Evolutionary conservation across 2,888 invertebrate genomes (phyloP).

Genomic region (Netelia melanura): DNA sequence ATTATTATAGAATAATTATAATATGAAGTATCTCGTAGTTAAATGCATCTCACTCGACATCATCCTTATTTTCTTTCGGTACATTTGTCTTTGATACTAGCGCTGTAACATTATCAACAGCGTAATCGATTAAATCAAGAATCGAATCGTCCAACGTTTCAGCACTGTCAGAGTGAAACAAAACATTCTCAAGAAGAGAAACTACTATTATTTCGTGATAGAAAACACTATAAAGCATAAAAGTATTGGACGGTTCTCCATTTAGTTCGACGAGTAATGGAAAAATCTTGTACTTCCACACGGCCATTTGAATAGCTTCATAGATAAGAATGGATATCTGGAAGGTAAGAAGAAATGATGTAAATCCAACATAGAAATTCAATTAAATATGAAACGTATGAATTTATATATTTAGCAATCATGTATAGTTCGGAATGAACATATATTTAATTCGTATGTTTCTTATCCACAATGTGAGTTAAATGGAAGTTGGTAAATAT

Average conservation of each 20-base stretch:
- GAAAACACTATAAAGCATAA: conserved; percentile 92
- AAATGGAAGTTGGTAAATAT: too few species aligned
- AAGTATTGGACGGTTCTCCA: conserved; percentile 89
- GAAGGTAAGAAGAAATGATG: not conserved
- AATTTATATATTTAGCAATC: too few species aligned
- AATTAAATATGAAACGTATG: too few species aligned
- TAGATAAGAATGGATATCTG: conserved; percentile 91
- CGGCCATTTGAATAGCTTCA: conserved; percentile 92
- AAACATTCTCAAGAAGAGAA: conserved; percentile 92
- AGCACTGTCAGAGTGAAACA: conserved; percentile 93
- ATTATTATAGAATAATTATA: not conserved
- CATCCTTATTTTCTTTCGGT: conserved; percentile 63
- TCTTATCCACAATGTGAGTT: too few species aligned
- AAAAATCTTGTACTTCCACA: conserved; percentile 94
- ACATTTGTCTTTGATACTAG: conserved; percentile 84
- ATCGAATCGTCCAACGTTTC: conserved; percentile 91
- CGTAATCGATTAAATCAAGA: conserved; percentile 94
- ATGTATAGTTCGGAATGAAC: not conserved
- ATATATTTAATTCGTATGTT: too few species aligned
- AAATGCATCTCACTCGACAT: conserved; percentile 71
- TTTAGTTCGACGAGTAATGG: conserved; percentile 90
- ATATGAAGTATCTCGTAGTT: not conserved
- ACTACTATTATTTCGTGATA: conserved; percentile 93
- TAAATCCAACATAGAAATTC: too few species aligned
- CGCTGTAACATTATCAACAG: conserved; percentile 89